Percentiles rank a stretch among this genome's conserved stretches.
phyloP scores from a whole-genome alignment of 1,140 invertebrate species.

The Bombus balteatus region DNA sequence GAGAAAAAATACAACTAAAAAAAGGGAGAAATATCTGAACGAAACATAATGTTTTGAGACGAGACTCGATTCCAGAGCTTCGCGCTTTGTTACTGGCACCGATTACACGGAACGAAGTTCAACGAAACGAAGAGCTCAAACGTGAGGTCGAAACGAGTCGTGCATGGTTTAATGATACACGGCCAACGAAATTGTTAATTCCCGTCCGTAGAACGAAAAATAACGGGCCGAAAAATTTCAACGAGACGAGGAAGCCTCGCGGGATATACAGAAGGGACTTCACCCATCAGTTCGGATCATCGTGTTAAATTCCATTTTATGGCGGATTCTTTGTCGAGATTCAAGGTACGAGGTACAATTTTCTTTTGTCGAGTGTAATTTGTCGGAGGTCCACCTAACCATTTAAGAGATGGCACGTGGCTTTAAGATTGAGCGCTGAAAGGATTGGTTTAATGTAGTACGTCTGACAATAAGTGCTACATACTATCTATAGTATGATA shows the following conservation, averaged over 20 bases:
- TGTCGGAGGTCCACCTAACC: background rate
- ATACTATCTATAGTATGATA: too few relatives aligned
- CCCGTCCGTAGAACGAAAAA: background rate
- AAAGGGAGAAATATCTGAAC: background rate
- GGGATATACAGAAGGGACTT: background rate
- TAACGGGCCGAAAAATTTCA: background rate
- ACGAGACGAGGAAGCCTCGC: background rate
- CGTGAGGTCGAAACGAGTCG: background rate
- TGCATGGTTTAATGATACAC: background rate
- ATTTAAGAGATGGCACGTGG: background rate
- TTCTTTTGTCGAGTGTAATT: background rate
- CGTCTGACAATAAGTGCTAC: too few relatives aligned
- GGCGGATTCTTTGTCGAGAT: background rate
- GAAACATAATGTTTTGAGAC: background rate
- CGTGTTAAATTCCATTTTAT: background rate
- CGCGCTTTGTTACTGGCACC: background rate
- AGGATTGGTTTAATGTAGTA: too few relatives aligned
- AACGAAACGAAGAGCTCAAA: background rate
- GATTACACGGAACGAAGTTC: background rate
- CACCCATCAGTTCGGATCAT: background rate
- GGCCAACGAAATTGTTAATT: background rate
- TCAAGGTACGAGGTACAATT: background rate
- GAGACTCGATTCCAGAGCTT: background rate
- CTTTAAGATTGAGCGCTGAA: too few relatives aligned
- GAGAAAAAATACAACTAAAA: too few relatives aligned